Base-by-base conservation (phyloP, 92 coral and sea anemone genomes). In the Meandrina meandrites region DNA sequence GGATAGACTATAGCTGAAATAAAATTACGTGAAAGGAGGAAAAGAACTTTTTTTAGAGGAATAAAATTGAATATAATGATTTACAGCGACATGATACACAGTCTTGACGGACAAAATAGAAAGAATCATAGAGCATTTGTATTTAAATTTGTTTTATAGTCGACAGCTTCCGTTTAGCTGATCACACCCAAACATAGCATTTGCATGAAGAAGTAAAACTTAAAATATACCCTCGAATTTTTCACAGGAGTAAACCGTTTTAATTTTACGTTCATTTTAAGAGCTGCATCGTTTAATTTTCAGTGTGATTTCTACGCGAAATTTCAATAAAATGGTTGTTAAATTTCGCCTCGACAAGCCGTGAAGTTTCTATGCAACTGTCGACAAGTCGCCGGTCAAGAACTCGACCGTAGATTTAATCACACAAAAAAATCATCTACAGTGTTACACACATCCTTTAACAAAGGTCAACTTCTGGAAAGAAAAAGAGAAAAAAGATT, bases 131-230 rank as follows among this genome's bases (percentile, higher is more conserved):
- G 58, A 84, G 53, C 80, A 45, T 37, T 56, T 57, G 24, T 31
- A 84, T 18, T 34, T 16, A 73, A 53, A 36, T 50, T 57, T 28
- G 16, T 51, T 27, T 14, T 48, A 72, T 14, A 60, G 13, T 6
- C 68, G 78, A 18, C 78, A 15, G 87, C 58, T 73, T 73, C 51
- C 72, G 56, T 22, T 73, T 74, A 13, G 3, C n/a, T 17, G 80
- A 84, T 74, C 87, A 84, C 87, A 84, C 87, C 87, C 87, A 73
- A 73, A 42, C 34, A 57, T 8, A 31, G 19, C 19, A 75, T 84
- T 84, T 74, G 58, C 87, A 84, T 54, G 68, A 72, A 17, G 42
- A 71, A 73, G 14, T 36, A 35, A 27, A 37, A 56, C 11, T 19
- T 40, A 35, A 50, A 21, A 71, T 1, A 48, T 70, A 19, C 53